Evolutionary conservation across 2,113 vertebrate genomes (phyloP).

Genomic region (Dissostichus mawsoni): DNA sequence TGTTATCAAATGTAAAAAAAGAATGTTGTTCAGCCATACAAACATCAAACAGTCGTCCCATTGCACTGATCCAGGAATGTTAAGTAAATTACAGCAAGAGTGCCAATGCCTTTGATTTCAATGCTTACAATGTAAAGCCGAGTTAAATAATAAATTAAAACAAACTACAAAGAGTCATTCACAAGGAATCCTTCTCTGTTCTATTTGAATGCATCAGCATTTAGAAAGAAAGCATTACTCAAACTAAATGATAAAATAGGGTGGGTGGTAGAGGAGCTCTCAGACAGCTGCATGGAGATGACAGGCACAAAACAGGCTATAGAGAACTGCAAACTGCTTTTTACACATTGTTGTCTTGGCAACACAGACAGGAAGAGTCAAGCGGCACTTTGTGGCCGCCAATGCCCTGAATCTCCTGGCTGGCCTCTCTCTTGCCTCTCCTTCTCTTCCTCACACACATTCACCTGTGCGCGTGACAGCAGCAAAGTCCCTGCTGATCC

Average conservation of each 20-base stretch:
- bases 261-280: constrained; percentile 21
- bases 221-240: constrained; percentile 47
- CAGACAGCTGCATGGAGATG: constrained; percentile 28
- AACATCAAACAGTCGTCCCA: background rate
- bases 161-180: background rate
- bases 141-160: background rate
- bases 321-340: background rate
- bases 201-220: background rate
- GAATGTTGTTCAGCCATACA: no score
- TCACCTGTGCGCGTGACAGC: constrained; percentile 15
- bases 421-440: background rate
- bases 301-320: background rate
- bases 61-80: background rate
- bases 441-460: background rate
- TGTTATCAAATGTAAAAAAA: no score
- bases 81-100: background rate
- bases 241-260: background rate
- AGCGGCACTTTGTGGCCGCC: constrained; percentile 34
- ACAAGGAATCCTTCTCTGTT: background rate
- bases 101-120: background rate
- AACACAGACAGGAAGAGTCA: constrained; percentile 25
- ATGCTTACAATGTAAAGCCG: background rate
- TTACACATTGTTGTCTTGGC: constrained; percentile 40
- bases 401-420: constrained; percentile 43
- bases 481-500: constrained; percentile 65